Evolutionary conservation across 2,113 vertebrate species (phyloP).

Genomic region (Psephotus haematonotus): DNA sequence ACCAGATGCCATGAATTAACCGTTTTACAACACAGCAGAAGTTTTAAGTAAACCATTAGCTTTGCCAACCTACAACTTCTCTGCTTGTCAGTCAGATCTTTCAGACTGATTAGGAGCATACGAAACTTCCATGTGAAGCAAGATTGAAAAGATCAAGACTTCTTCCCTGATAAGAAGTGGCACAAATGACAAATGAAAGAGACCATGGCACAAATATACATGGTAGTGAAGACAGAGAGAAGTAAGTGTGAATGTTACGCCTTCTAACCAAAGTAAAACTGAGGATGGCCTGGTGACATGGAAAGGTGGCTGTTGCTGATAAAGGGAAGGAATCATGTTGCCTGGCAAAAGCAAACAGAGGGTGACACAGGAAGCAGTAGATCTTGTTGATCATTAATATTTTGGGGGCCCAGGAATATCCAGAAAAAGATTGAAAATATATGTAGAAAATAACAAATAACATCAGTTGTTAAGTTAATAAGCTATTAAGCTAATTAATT

Average conservation of each 20-base stretch:
- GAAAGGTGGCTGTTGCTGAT: background rate
- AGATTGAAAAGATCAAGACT: background rate
- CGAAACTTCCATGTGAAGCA: background rate
- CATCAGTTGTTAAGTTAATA: background rate
- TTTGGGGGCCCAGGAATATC: background rate
- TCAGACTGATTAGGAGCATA: background rate
- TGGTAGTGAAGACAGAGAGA: background rate
- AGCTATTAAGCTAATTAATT: background rate
- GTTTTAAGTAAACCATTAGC: background rate
- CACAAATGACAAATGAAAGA: background rate
- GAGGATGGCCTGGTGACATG: background rate
- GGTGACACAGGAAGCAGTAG: background rate
- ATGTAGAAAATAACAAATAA: background rate
- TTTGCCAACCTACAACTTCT: background rate
- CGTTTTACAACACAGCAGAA: background rate
- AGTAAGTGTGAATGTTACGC: rapidly evolving
- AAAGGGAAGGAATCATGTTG: background rate
- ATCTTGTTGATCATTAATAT: background rate
- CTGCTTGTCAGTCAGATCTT: background rate
- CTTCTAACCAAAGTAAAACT: background rate
- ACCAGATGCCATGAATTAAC: background rate
- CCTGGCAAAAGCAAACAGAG: background rate
- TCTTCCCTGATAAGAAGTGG: background rate
- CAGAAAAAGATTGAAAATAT: background rate
- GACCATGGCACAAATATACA: background rate